Evolutionary conservation across 2,797 vertebrate species (phyloP).

Genomic region (Hypotaenidia okinawae): DNA sequence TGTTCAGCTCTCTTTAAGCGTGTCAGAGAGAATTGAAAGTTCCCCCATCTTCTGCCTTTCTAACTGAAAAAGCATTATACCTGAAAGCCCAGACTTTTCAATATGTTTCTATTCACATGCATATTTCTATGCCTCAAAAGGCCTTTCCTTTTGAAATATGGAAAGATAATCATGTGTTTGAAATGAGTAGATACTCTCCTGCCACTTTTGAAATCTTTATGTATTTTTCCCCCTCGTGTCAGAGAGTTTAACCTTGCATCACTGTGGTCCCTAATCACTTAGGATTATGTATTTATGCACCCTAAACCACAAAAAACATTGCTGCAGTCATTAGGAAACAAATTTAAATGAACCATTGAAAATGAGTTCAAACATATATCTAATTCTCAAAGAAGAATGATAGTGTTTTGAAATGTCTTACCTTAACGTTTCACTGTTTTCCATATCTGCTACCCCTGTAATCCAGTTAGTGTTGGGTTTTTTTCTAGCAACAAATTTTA

Average conservation of each 20-base stretch:
- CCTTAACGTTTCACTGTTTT: not conserved
- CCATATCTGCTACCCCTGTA: not conserved
- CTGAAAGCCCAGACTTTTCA: constrained; percentile 68
- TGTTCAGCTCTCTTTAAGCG: not conserved
- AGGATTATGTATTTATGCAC: not conserved
- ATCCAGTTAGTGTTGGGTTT: not conserved
- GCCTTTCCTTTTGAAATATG: constrained; percentile 67
- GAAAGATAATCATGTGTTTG: constrained; percentile 73
- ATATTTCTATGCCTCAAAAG: constrained; percentile 69
- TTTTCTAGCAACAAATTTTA: not conserved
- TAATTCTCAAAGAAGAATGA: not conserved
- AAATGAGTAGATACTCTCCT: constrained; percentile 69
- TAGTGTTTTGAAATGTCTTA: not conserved
- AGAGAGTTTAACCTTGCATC: constrained; percentile 68
- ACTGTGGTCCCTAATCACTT: not conserved
- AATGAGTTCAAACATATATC: constrained; percentile 38
- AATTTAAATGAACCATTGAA: not conserved
- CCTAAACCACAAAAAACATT: not conserved
- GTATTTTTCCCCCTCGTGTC: not conserved
- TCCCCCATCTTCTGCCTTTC: not conserved
- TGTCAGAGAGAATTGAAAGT: constrained; percentile 9
- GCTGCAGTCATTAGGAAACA: constrained; percentile 5
- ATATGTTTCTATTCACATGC: constrained; percentile 64
- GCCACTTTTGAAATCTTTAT: constrained; percentile 64
- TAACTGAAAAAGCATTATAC: constrained; percentile 53